Evolutionary conservation across 2,888 invertebrate species (phyloP), one percentile per base, ranked within the genome.

Genomic region (Matsumyia berberina): DNA sequence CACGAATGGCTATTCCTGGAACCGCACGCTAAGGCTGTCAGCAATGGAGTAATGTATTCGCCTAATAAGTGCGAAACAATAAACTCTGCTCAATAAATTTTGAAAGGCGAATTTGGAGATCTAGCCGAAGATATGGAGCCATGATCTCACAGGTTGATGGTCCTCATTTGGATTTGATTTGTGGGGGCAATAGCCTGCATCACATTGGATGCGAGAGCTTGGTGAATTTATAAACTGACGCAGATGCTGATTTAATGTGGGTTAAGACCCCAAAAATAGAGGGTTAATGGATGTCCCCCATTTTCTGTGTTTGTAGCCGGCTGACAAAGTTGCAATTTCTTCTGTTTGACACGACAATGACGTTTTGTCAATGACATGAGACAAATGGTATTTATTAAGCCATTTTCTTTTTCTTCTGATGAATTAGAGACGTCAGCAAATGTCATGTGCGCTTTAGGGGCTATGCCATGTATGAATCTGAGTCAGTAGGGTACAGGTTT

Each of bases 91-190:
- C 37, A 19, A n/a, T 37, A 24, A 24, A 24, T 37, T 57, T 57
- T 57, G 11, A 11, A 19, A 57, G 37, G 8, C 19, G 11, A 57
- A 57, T 57, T 31, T 35, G 2, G n/a, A 37, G 37, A 57, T 39
- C 9, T 19, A 53, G 17, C 9, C n/a, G 35, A 29, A 51, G 51
- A 29, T 8, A 29, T 12, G 29, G 42, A 44, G 7, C 31, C n/a
- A 19, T 64, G 46, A 64, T 46, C n/a, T 64, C 37, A 49, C 49
- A n/a, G 7, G 11, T 35, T n/a, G 33, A 60, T 29, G 49, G 19
- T 39, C 31, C n/a, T 64, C n/a, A 2, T 49, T 46, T 17, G 46
- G 1, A 19, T 35, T 7, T 19, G 12, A 12, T 37, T 35, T 9
- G 33, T 12, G 37, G 37, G 62, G 12, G 17, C 49, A 64, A 49